Percentiles rank a stretch among this genome's conserved stretches.
Evolutionary conservation across 2,888 invertebrate genomes (phyloP).

Genomic region (Megamerina dolium): DNA sequence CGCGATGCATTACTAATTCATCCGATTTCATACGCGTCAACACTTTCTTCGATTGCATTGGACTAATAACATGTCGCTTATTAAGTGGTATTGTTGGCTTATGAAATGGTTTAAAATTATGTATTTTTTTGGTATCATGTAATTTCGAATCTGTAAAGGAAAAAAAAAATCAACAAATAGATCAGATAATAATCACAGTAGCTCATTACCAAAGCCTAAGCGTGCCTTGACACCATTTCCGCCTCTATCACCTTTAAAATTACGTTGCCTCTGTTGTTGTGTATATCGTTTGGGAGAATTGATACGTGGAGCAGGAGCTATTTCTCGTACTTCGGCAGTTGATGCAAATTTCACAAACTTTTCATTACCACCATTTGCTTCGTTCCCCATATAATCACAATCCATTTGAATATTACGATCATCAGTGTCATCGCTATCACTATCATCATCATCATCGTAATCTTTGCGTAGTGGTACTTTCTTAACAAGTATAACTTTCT

Average conservation of each 20-base stretch:
- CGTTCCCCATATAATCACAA: conserved; percentile 14
- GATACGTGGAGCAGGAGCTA: conserved; percentile 29
- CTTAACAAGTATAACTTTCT: conserved; percentile 46
- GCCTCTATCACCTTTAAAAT: conserved; percentile 16
- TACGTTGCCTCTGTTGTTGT: too few species aligned
- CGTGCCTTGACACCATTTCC: conserved; percentile 32
- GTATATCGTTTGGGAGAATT: conserved; percentile 11
- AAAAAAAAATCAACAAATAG: not conserved
- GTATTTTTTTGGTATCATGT: conserved; percentile 38
- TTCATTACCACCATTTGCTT: conserved; percentile 27
- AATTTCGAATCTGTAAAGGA: conserved; percentile 32
- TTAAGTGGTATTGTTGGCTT: conserved; percentile 25
- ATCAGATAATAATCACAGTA: not conserved
- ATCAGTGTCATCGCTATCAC: conserved; percentile 24
- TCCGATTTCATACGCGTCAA: conserved; percentile 48
- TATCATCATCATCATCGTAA: conserved; percentile 32
- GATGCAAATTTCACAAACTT: conserved; percentile 48
- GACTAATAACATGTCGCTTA: too few species aligned
- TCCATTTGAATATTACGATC: conserved; percentile 26
- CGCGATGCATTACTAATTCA: conserved; percentile 33
- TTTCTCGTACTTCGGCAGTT: conserved; percentile 49
- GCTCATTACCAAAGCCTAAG: conserved; percentile 31
- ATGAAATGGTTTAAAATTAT: conserved; percentile 38
- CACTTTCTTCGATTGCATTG: conserved; percentile 33
- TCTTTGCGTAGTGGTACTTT: conserved; percentile 45